Conservation (phyloP, 2,888 invertebrate genomes). For the Drosophila aldrichi region DNA sequence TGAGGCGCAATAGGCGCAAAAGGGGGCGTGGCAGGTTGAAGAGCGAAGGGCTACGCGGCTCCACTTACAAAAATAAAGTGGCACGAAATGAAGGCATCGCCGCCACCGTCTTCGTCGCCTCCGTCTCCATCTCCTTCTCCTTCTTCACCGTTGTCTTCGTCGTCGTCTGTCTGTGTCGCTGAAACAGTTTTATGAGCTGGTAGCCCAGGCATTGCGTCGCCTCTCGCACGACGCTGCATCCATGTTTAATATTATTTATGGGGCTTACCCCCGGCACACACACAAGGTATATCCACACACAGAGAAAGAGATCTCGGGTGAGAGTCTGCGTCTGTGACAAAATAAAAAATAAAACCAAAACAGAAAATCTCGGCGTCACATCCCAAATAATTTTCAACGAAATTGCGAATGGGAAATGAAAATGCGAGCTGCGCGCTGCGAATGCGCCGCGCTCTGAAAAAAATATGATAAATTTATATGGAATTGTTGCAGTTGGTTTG, state of each 20-base stretch:
- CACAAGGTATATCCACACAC: conserved; percentile 21
- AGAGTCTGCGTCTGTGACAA: conserved; percentile 52
- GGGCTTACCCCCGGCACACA: conserved; percentile 51
- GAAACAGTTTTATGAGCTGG: conserved; percentile 26
- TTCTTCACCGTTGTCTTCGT: not conserved
- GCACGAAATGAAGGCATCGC: conserved; percentile 65
- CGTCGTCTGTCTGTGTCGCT: conserved; percentile 9
- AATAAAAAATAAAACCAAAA: conserved; percentile 36
- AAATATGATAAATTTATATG: conserved; percentile 82
- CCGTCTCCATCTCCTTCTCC: not conserved
- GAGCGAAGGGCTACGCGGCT: conserved; percentile 22
- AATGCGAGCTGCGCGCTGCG: conserved; percentile 16
- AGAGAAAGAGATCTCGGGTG: conserved; percentile 48
- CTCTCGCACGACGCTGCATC: conserved; percentile 61
- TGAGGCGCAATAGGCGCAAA: conserved; percentile 15
- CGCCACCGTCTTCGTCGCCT: conserved; percentile 1
- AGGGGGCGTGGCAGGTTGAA: conserved; percentile 54
- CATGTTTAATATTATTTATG: conserved; percentile 81
- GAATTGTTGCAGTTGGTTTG: conserved; percentile 65
- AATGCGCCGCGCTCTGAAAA: conserved; percentile 35
- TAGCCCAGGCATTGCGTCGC: conserved; percentile 19
- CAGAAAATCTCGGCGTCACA: conserved; percentile 72
- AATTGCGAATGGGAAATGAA: conserved; percentile 59
- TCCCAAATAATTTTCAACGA: conserved; percentile 82
- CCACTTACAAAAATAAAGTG: conserved; percentile 59